Evolutionary conservation across 2,888 invertebrate genomes (phyloP), one percentile per base, ranked within the genome.

Genomic region (Diadromus collaris): DNA sequence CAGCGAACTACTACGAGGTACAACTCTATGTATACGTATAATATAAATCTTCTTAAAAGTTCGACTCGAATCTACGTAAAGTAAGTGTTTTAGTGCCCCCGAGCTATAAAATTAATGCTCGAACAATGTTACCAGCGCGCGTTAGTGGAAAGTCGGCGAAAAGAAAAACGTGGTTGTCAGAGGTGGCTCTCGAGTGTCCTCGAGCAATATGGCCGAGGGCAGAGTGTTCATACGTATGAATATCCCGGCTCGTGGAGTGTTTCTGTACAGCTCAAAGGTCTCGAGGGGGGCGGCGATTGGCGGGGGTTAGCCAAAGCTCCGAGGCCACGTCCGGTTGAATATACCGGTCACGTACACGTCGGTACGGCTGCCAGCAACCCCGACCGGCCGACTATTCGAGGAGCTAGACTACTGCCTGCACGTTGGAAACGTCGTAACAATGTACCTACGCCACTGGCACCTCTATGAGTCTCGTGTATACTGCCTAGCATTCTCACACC

Each of bases 311-410:
- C 24, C 54, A 32, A 29, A 72, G 72, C 65, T 27, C 46, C 54
- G 60, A 67, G 70, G 73, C 73, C 79, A 76, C 76, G 73, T 79
- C 70, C 73, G 54, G 76, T 76, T 76, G 69, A 69, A 73, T 73
- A 76, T 76, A 79, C 79, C 46, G 46, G 21, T 76, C 79, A 79
- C 79, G 79, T 79, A 79, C 65, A 63, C 60, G 58, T 38, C 46
- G 56, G 56, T 32, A 44, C 29, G 63, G 63, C 71, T 76, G 68
- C 79, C 76, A 76, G 76, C 68, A 72, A 75, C 63, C 71, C 75
- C 29, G 48, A 63, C 73, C 61, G 79, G 73, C 76, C 76, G 76
- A 73, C 73, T 70, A 70, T 70, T 73, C 58, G 71, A 48, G 69
- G 64, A 75, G 46, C 46, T 60, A 73, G 48, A 63, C 71, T 34